Evolutionary conservation across 2,888 invertebrate species (phyloP).

Genomic region (Lasioglossum malachurum): DNA sequence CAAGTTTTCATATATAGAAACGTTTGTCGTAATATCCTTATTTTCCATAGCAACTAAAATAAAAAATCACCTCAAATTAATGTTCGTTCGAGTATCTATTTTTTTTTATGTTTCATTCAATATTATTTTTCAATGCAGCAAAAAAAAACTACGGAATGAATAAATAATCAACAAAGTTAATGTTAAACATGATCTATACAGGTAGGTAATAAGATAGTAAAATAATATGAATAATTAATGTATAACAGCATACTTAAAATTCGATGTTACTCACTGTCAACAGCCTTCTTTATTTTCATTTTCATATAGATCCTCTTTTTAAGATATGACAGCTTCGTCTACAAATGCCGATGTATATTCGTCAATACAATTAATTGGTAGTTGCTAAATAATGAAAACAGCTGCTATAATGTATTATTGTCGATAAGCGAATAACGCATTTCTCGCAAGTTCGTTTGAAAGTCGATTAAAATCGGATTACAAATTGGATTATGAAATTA

Average conservation of each 20-base stretch:
- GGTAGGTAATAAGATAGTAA: background rate
- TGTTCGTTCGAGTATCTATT: background rate
- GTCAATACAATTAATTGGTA: constrained; percentile 61
- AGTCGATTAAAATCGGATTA: constrained; percentile 61
- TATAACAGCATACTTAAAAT: constrained; percentile 18
- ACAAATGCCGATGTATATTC: constrained; percentile 31
- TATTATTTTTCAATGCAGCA: background rate
- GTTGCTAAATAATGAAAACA: constrained; percentile 69
- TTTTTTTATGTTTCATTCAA: background rate
- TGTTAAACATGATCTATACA: background rate
- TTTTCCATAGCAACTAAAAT: constrained; percentile 42
- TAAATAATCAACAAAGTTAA: constrained; percentile 15
- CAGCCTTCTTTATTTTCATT: constrained; percentile 37
- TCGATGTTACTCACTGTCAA: constrained; percentile 49
- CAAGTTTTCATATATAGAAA: constrained; percentile 59
- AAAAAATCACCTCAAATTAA: constrained; percentile 14
- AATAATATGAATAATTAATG: background rate
- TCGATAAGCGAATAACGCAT: constrained; percentile 60
- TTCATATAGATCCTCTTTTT: constrained; percentile 24
- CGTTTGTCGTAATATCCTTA: constrained; percentile 42
- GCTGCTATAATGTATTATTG: constrained; percentile 64
- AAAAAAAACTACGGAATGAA: background rate
- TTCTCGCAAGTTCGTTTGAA: constrained; percentile 57
- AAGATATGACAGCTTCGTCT: constrained; percentile 41
- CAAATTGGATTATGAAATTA: constrained; percentile 24